phyloP scores from a whole-genome alignment of 2,888 invertebrate genomes.

The Linyphia triangularis region DNA sequence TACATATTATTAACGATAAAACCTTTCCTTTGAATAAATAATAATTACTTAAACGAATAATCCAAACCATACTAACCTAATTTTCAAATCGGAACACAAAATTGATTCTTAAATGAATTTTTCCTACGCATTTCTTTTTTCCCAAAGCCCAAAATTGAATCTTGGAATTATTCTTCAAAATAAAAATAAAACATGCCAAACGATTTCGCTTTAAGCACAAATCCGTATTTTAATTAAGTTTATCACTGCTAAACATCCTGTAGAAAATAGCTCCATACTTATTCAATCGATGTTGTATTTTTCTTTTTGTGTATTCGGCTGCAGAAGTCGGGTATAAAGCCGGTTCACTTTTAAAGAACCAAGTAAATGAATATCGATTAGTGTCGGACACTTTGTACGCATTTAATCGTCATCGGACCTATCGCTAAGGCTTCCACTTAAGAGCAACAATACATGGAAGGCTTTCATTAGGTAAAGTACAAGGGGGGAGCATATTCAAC shows the following conservation, averaged over 20 bases:
- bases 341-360: not conserved
- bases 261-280: not conserved
- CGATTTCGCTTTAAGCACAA: too few species aligned
- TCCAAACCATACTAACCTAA: too few species aligned
- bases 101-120: too few species aligned
- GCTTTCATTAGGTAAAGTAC: constrained; percentile 71
- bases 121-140: too few species aligned
- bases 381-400: constrained; percentile 1
- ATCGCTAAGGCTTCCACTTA: constrained; percentile 35
- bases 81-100: too few species aligned
- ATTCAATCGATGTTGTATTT: not conserved
- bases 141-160: not conserved
- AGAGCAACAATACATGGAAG: constrained; percentile 44
- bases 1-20: too few species aligned
- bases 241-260: not conserved
- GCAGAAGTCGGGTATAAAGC: not conserved
- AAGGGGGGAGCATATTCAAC: constrained; percentile 54
- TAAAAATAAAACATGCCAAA: not conserved
- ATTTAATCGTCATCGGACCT: constrained; percentile 65
- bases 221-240: not conserved
- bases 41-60: too few species aligned
- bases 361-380: not conserved
- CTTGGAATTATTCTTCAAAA: not conserved
- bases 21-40: too few species aligned
- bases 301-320: not conserved